A percentile compares a stretch with the other conserved stretches of the same genome.
Conservation (phyloP, 2,113 vertebrate genomes). For the Scomber scombrus region DNA sequence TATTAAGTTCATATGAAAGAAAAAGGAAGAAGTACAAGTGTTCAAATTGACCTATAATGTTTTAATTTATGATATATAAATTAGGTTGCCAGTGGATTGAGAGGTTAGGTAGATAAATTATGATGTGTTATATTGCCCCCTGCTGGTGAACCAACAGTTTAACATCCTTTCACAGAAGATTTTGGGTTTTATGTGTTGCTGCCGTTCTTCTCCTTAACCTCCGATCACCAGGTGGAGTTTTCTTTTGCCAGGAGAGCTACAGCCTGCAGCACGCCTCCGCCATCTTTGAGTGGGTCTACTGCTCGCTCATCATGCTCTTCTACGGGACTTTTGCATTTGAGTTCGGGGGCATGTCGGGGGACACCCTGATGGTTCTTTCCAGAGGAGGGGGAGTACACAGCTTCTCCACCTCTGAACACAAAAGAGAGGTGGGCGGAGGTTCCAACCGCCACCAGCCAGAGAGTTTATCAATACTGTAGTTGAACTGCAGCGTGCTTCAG, state of each 20-base stretch:
- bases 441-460: conserved; percentile 61
- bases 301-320: conserved; percentile 90
- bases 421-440: conserved; percentile 44
- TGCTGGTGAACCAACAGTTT: conserved; percentile 24
- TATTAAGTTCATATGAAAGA: too few relatives aligned
- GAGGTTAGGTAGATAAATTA: not conserved
- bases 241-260: conserved; percentile 90
- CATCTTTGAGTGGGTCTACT: conserved; percentile 92
- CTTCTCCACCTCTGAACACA: conserved; percentile 60
- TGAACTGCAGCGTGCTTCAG: fast-evolving
- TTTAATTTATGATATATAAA: too few relatives aligned
- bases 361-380: conserved; percentile 89
- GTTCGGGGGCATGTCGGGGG: conserved; percentile 87
- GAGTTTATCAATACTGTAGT: conserved; percentile 66
- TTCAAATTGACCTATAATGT: too few relatives aligned
- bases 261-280: conserved; percentile 89
- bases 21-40: too few relatives aligned
- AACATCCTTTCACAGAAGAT: not conserved
- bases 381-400: conserved; percentile 54
- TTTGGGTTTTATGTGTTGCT: not conserved
- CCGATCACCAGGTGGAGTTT: conserved; percentile 85
- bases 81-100: not conserved
- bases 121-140: conserved; percentile 19
- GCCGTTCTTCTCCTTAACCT: conserved; percentile 83
- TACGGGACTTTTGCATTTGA: conserved; percentile 91